Evolutionary conservation across 2,888 invertebrate species (phyloP), one percentile per base, ranked within the genome.

Genomic region (Mystacides longicornis): DNA sequence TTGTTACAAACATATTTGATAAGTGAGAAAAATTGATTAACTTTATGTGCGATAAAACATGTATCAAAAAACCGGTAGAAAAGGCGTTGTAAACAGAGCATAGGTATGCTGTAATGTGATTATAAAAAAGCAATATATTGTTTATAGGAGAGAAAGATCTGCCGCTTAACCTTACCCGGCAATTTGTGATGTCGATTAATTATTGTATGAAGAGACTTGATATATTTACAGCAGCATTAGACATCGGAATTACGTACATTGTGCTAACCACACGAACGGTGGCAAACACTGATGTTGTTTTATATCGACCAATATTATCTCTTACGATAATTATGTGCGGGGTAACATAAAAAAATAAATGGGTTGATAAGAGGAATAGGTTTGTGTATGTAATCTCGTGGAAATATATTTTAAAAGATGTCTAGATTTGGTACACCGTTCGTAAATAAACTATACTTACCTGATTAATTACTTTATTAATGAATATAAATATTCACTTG

Each of bases 161-260:
- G n/a, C n/a, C 20, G 33, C 33, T 37, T 37, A 21, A 22, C 21
- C 21, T 5, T 47, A 43, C 33, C 53, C 49, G 49, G 49, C 42
- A 54, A 37, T 54, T 54, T 49, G 23, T 42, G 43, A 54, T 37
- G 37, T 14, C 53, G 49, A 49, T 49, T 54, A 54, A 54, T 43
- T 18, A 54, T 23, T 22, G 31, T 9, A 49, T 37, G 27, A 49
- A 18, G 31, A 16, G 27, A n/a, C 3, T 27, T 9, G 27, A 16
- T 21, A 16, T n/a, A 7, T 47, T 19, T 48, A 33, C 21, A 16
- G 46, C 46, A 27, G n/a, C n/a, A n/a, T n/a, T n/a, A n/a, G n/a
- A n/a, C n/a, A n/a, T n/a, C n/a, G n/a, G n/a, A n/a, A n/a, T n/a
- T n/a, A n/a, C n/a, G n/a, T n/a, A n/a, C n/a, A n/a, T 37, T n/a